Conservation (phyloP, 2,888 invertebrate genomes). For the Conus canariensis region DNA sequence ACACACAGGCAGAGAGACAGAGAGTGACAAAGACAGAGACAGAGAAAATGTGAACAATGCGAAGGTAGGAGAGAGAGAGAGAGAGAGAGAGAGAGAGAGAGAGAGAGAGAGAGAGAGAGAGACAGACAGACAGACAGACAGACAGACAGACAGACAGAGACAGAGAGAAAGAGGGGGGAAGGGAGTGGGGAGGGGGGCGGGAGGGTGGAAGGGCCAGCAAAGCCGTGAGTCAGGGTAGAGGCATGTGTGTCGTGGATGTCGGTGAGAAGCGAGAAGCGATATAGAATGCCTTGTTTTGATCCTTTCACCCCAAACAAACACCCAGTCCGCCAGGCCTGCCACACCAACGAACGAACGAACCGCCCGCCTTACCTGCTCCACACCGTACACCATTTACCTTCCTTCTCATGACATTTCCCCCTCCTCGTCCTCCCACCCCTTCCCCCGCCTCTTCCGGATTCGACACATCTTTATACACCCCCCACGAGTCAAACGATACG, state of each 20-base stretch:
- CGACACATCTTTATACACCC: too few species aligned
- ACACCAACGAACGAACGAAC: neutral
- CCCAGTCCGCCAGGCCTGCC: neutral
- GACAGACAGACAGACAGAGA: neutral
- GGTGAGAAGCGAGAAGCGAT: neutral
- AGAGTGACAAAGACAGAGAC: neutral
- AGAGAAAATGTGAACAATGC: neutral
- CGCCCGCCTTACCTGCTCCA: too few species aligned
- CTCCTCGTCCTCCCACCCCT: too few species aligned
- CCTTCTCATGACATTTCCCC: too few species aligned
- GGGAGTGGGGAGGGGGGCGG: too few species aligned
- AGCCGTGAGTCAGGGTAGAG: neutral
- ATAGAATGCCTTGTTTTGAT: neutral
- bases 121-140: neutral
- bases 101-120: conserved; percentile 10
- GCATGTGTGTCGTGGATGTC: neutral
- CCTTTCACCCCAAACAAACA: neutral
- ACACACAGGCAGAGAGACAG: neutral
- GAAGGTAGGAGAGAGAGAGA: neutral
- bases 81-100: neutral
- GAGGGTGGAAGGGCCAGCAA: too few species aligned
- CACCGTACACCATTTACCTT: too few species aligned
- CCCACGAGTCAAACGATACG: too few species aligned
- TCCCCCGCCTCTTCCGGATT: too few species aligned
- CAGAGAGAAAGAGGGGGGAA: neutral